Base-by-base conservation (phyloP, 2,113 vertebrate species). In the Passer domesticus region DNA sequence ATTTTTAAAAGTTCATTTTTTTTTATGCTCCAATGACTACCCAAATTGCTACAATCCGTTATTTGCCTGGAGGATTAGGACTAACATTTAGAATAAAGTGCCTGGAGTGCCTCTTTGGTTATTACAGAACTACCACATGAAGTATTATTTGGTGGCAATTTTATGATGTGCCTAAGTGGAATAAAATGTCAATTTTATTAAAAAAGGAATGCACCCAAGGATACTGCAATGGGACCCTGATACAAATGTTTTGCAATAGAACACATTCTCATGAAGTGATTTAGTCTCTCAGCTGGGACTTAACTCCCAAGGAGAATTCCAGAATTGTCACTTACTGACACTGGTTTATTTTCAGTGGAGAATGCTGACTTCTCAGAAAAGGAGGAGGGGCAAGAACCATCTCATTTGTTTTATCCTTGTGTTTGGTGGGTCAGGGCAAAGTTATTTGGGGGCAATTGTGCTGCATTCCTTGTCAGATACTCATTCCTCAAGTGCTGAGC, bases 311-410 rank as follows among this genome's bases (percentile, higher is more conserved):
- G 79, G 92, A 97, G 79, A 82, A 62, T 92, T 96, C 92, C 92
- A 96, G 90, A 96, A 96, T 95, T 83, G 88, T 92, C 75, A 55
- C 91, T 96, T 94, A 83, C 55, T 90, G 73, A 82, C 60, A 92
- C 31, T 80, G 73, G 72, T 80, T 92, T 90, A 74, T 96, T 97
- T 97, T 94, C 91, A 92, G 93, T 83, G 95, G 92, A 91, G 92
- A 97, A 95, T 91, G 90, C 95, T 96, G 90, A 92, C 94, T 96
- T 97, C 90, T 96, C 94, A 96, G 79, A 77, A 86, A 89, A 93
- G 88, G 80, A 46, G 46, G 81, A 69, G 74, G 47, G 69, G 66
- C 72, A 89, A 92, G 88, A 89, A 58, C 52, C n/a, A n/a, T 90
- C 76, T 95, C 63, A 15, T 94, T 95, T 95, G 74, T 83, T 96